phyloP scores from a whole-genome alignment of 1,140 invertebrate genomes.

The Trialeurodes vaporariorum region DNA sequence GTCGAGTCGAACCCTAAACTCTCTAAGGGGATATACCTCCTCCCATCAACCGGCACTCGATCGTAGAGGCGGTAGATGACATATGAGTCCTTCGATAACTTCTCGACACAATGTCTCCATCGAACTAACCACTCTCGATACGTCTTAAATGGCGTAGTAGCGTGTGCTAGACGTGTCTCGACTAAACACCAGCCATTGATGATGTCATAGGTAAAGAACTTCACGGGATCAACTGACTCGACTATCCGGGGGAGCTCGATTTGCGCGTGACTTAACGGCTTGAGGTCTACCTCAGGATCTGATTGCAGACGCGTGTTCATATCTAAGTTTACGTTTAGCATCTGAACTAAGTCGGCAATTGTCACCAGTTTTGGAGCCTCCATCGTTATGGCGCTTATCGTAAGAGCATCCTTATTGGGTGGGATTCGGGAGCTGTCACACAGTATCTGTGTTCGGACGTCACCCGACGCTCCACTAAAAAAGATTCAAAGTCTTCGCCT shows the following conservation, averaged over 20 bases:
- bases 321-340: too few species aligned
- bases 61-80: not conserved
- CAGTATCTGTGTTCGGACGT: too few species aligned
- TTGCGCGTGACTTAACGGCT: not conserved
- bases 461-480: too few species aligned
- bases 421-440: too few species aligned
- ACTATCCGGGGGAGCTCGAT: not conserved
- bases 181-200: not conserved
- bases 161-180: not conserved
- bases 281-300: too few species aligned
- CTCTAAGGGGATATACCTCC: not conserved
- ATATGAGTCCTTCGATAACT: not conserved
- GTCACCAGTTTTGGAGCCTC: too few species aligned
- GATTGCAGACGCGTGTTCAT: too few species aligned
- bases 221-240: not conserved
- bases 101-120: not conserved
- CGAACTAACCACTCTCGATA: not conserved
- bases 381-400: too few species aligned
- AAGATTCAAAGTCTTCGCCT: too few species aligned
- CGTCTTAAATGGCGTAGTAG: not conserved
- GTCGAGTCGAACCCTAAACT: not conserved
- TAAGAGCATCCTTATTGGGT: too few species aligned
- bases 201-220: not conserved
- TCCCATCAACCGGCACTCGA: not conserved
- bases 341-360: too few species aligned